These are phyloP conservation scores for Philhelius pedissequus DNA, from an alignment of 2,888 invertebrate genomes.

Conservation along the genomic window DNA sequence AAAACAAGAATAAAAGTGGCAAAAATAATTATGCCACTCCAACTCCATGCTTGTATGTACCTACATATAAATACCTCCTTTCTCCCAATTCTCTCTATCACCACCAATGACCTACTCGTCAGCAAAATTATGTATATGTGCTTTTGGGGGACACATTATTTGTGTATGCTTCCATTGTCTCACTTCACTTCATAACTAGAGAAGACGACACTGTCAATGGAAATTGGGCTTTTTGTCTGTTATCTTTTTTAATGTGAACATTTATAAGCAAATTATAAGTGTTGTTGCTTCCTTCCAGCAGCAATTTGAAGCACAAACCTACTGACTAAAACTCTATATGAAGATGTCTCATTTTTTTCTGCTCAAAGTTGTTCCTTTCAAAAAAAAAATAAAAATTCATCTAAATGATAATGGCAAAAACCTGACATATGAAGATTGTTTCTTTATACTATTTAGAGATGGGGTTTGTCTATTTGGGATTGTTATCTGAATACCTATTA, in stretches of 20 bases:
- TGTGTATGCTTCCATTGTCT: conserved; percentile 25
- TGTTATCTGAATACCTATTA: conserved; percentile 8
- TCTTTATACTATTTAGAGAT: background rate
- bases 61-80: background rate
- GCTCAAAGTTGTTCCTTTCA: background rate
- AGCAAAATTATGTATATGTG: background rate
- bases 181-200: background rate
- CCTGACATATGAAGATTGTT: background rate
- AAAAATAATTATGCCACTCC: conserved; percentile 44
- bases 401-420: background rate
- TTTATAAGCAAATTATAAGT: conserved; percentile 21
- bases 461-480: background rate
- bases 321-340: background rate
- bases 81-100: background rate
- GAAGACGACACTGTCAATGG: conserved; percentile 31
- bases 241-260: conserved; percentile 19
- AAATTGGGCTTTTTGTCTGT: conserved; percentile 23
- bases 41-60: conserved; percentile 13
- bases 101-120: conserved; percentile 15
- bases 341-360: background rate
- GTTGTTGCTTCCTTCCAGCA: background rate
- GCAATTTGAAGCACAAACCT: background rate
- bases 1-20: conserved; percentile 22
- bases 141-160: background rate
- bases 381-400: too few species aligned